phyloP scores from a whole-genome alignment of 1,140 invertebrate genomes.

The Platyscapa corneri region DNA sequence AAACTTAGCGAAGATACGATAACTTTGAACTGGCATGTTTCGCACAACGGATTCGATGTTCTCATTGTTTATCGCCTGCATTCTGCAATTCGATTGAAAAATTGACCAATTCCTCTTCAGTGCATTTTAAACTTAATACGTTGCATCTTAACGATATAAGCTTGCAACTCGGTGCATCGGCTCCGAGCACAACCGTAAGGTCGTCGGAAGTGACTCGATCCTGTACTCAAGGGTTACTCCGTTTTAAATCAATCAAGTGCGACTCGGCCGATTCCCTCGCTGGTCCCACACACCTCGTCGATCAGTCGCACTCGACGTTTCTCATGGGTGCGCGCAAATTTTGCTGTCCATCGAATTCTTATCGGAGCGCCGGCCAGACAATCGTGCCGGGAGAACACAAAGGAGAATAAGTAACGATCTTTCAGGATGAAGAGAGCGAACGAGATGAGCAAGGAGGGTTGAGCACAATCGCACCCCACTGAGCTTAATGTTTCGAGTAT shows the following conservation, averaged over 20 bases:
- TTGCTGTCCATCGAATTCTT: slow-evolving; percentile 28
- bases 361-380: neutral
- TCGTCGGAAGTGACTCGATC: too few species aligned
- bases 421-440: neutral
- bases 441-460: slow-evolving; percentile 26
- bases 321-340: neutral
- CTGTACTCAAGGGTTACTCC: too few species aligned
- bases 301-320: neutral
- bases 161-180: too few species aligned
- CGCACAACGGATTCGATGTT: too few species aligned
- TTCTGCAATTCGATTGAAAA: too few species aligned
- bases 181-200: too few species aligned
- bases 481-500: slow-evolving; percentile 57
- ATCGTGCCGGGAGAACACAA: neutral
- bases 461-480: slow-evolving; percentile 44
- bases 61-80: too few species aligned
- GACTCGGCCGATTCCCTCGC: neutral
- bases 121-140: too few species aligned
- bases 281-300: neutral
- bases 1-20: too few species aligned
- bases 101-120: too few species aligned
- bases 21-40: too few species aligned
- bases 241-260: neutral
- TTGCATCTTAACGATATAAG: too few species aligned
- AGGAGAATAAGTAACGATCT: slow-evolving; percentile 49